Percentiles rank a stretch among this genome's conserved stretches.
phyloP scores from a whole-genome alignment of 2,888 invertebrate species.

The Gordius sp. region DNA sequence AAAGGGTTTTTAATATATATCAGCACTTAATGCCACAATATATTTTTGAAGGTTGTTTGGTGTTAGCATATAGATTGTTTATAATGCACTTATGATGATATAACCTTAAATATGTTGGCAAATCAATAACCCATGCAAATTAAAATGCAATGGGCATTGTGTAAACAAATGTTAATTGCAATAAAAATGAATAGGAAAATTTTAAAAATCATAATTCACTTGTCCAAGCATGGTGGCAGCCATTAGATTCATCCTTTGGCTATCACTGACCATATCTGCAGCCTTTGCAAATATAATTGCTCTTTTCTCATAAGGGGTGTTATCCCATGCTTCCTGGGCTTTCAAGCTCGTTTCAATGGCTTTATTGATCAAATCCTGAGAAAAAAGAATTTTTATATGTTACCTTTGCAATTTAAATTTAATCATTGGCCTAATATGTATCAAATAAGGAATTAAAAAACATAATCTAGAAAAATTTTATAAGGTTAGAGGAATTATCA shows the following conservation, averaged over 20 bases:
- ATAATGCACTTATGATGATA: too few relatives aligned
- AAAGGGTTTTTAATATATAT: too few relatives aligned
- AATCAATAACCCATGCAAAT: too few relatives aligned
- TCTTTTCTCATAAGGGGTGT: slow-evolving; percentile 49
- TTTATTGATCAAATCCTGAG: slow-evolving; percentile 45
- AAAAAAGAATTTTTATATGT: slow-evolving; percentile 16
- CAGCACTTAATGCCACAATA: too few relatives aligned
- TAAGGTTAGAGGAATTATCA: too few relatives aligned
- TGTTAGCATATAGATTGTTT: too few relatives aligned
- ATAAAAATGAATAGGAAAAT: neutral
- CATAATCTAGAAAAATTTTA: slow-evolving; percentile 16
- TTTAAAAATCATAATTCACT: slow-evolving; percentile 23
- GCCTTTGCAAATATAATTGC: slow-evolving; percentile 50
- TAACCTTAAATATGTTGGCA: too few relatives aligned
- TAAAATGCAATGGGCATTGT: too few relatives aligned
- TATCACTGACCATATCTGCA: slow-evolving; percentile 59
- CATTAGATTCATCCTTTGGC: slow-evolving; percentile 61
- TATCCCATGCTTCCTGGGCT: slow-evolving; percentile 64
- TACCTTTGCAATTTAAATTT: slow-evolving; percentile 15
- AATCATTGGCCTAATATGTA: slow-evolving; percentile 1
- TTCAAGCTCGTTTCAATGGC: slow-evolving; percentile 54
- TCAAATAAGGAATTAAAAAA: slow-evolving; percentile 16
- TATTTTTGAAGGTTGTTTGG: too few relatives aligned
- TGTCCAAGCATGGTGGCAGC: slow-evolving; percentile 92
- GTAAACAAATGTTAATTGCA: too few relatives aligned